These are phyloP conservation scores for Condylura cristata DNA, from an alignment of 2,113 vertebrate genomes.

Conservation along the genomic window DNA sequence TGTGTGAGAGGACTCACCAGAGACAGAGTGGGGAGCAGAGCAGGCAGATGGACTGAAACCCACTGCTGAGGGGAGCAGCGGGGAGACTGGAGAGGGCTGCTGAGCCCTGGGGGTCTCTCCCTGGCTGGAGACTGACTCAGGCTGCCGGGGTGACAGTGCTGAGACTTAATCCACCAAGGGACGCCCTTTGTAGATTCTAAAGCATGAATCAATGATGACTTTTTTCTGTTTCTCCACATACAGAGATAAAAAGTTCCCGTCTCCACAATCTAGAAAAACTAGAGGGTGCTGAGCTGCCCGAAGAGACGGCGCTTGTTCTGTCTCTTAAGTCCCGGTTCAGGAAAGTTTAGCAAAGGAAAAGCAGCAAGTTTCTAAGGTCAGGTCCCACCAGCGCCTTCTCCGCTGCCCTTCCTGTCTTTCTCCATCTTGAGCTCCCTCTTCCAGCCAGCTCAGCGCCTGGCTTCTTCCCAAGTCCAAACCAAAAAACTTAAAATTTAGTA, in stretches of 20 bases:
- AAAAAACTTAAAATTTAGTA: conserved; percentile 46
- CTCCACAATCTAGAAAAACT: neutral
- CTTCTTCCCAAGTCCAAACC: conserved; percentile 23
- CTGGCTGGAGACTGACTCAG: no score
- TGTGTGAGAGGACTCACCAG: no score
- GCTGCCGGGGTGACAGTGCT: no score
- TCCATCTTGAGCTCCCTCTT: conserved; percentile 5
- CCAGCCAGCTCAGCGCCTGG: conserved; percentile 43
- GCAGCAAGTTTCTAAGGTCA: conserved; percentile 50
- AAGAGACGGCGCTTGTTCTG: neutral
- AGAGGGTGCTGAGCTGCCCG: neutral
- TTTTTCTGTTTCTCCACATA: neutral
- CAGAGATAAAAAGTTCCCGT: neutral
- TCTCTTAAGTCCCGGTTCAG: conserved; percentile 23
- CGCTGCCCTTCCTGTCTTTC: conserved; percentile 29
- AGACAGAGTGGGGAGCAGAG: no score
- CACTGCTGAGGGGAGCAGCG: no score
- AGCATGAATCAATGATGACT: neutral
- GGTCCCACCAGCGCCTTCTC: conserved; percentile 9
- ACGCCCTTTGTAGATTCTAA: neutral
- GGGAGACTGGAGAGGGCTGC: no score
- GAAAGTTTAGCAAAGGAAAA: conserved; percentile 43
- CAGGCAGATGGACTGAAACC: no score
- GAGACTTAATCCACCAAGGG: no score
- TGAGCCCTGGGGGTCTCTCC: no score